phyloP scores from a whole-genome alignment of 2,113 vertebrate genomes.

The Sebastes schlegelii region DNA sequence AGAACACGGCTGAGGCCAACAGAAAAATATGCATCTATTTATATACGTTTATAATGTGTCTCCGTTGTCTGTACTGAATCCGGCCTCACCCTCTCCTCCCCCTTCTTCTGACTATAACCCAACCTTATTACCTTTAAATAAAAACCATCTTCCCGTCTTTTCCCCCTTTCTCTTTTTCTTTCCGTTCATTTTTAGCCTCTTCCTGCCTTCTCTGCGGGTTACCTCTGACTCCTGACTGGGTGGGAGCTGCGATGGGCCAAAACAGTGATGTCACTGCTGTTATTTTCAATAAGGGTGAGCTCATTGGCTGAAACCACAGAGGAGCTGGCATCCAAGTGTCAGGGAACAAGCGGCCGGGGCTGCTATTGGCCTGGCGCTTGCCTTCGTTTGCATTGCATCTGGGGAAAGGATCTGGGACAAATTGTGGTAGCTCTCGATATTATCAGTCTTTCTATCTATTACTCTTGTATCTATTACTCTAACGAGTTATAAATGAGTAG shows the following conservation, averaged over 20 bases:
- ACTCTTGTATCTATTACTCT: neutral
- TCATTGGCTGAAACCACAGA: slow-evolving; percentile 79
- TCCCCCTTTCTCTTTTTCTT: slow-evolving; percentile 36
- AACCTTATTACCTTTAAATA: slow-evolving; percentile 70
- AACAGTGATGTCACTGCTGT: slow-evolving; percentile 79
- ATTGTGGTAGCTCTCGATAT: slow-evolving; percentile 33
- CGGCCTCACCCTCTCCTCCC: slow-evolving; percentile 48
- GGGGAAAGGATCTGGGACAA: slow-evolving; percentile 61
- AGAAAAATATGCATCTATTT: slow-evolving; percentile 48
- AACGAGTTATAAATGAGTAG: neutral
- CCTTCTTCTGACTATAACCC: slow-evolving; percentile 44
- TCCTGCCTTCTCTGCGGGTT: slow-evolving; percentile 55
- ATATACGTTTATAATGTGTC: slow-evolving; percentile 23
- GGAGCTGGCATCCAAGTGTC: slow-evolving; percentile 78
- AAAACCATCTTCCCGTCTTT: slow-evolving; percentile 42
- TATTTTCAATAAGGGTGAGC: slow-evolving; percentile 78
- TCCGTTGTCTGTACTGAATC: slow-evolving; percentile 38
- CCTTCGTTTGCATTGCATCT: slow-evolving; percentile 52
- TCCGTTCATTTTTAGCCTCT: slow-evolving; percentile 54
- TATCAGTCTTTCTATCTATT: slow-evolving; percentile 8
- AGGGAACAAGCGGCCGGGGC: slow-evolving; percentile 55
- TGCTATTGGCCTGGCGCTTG: slow-evolving; percentile 26
- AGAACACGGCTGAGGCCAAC: slow-evolving; percentile 17
- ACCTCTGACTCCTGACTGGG: slow-evolving; percentile 67
- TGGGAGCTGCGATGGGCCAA: slow-evolving; percentile 62